Base-by-base conservation (phyloP, 2,113 vertebrate genomes). In the Gymnocephalus cernua region DNA sequence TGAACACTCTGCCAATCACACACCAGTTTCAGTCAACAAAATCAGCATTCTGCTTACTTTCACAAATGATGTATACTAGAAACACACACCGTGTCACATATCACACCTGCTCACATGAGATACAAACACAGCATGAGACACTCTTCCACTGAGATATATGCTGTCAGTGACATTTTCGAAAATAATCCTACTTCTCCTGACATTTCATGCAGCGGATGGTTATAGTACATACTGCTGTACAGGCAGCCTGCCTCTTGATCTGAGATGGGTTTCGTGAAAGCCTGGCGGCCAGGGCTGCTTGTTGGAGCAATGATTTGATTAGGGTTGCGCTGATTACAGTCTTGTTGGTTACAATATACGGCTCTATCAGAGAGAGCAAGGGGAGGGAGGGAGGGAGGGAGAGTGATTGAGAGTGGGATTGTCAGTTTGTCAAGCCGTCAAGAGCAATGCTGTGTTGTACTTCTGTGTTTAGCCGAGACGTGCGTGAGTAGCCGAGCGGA, bases 311-410 rank as follows among this genome's bases (percentile, higher is more conserved):
- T 82, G 89, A 86, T 86, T 88, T 88, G 86, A 93, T 92, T 91
- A 88, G 87, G 80, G 83, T 54, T 79, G 82, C 76, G 32, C 82
- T 92, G 90, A 92, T 94, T 93, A 92, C 83, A 58, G 90, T 80
- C 91, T 88, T 74, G 90, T 91, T 93, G 91, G 88, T 87, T 86
- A 92, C 86, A 77, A 88, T 85, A 82, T 79, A 91, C 66, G 65
- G 76, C 86, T 86, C 83, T 64, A 84, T 84, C 59, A 77, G 77
- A 63, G 79, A 59, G 83, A 59, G 79, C 70, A 19, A 15, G 57
- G 44, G 68, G 79, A 58, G 76, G 51, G 72, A 48, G 65, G 51
- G 72, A 48, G 65, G 70, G 62, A 56, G 83, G 14, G 54, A 45
- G 76, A 79, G 74, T 76, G 82, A 87, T 77, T 76, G 82, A 89